phyloP scores from a whole-genome alignment of 2,797 vertebrate species.

The Taeniopygia guttata region DNA sequence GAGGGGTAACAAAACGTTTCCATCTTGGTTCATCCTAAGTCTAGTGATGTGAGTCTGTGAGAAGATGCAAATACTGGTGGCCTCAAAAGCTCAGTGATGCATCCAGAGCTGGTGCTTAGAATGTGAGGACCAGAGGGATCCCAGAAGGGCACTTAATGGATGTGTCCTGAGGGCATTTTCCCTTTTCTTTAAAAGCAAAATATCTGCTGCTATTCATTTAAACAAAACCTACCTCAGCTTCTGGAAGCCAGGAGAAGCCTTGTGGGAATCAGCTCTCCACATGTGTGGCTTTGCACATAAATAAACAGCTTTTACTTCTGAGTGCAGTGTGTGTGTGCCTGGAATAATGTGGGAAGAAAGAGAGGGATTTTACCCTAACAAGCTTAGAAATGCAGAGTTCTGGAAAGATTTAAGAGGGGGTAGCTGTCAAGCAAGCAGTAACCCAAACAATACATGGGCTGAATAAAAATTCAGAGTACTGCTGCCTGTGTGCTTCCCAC shows the following conservation, averaged over 20 bases:
- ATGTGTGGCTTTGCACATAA: slow-evolving; percentile 35
- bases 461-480: slow-evolving; percentile 1
- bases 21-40: neutral
- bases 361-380: neutral
- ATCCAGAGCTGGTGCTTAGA: neutral
- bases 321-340: slow-evolving; percentile 38
- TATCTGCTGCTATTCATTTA: neutral
- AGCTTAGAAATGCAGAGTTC: slow-evolving; percentile 16
- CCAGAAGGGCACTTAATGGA: neutral
- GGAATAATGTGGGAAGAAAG: slow-evolving; percentile 4
- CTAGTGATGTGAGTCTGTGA: neutral
- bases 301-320: slow-evolving; percentile 49
- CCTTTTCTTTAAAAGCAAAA: neutral
- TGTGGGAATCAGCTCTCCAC: neutral
- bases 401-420: slow-evolving; percentile 14
- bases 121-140: neutral
- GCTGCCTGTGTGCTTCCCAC: neutral
- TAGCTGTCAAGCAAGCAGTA: slow-evolving; percentile 34
- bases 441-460: slow-evolving; percentile 38
- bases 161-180: neutral
- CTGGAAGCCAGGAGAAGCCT: slow-evolving; percentile 1
- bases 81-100: neutral
- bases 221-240: neutral
- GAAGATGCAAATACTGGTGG: neutral
- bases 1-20: neutral